Evolutionary conservation across 2,797 vertebrate genomes (phyloP).

Genomic region (Anomalospiza imberbis): DNA sequence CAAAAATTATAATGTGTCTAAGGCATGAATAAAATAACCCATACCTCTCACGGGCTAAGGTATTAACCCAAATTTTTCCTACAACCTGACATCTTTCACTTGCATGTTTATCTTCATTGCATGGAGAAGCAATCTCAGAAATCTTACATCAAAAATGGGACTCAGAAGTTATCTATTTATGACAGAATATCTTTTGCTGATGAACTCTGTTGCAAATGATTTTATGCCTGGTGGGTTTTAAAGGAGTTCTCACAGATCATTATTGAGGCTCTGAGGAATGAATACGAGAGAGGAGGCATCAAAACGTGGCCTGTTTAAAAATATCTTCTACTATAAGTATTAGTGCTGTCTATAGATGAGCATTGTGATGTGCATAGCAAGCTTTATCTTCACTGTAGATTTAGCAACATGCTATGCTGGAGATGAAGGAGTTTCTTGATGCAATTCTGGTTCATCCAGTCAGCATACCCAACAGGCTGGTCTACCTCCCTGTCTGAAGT

Average conservation of each 20-base stretch:
- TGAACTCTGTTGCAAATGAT: not conserved
- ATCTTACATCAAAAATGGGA: not conserved
- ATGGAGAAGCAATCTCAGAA: not conserved
- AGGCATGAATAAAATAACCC: not conserved
- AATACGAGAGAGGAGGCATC: not conserved
- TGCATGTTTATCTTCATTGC: not conserved
- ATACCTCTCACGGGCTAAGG: not conserved
- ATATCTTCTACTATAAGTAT: not conserved
- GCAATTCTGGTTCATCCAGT: not conserved
- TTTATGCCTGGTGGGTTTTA: slow-evolving; percentile 34
- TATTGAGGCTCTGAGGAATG: not conserved
- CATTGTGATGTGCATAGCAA: not conserved
- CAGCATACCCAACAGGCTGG: not conserved
- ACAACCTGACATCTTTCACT: not conserved
- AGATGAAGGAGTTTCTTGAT: not conserved
- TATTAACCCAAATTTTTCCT: not conserved
- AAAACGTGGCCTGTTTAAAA: not conserved
- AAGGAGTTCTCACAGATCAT: slow-evolving; percentile 1
- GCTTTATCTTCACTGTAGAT: not conserved
- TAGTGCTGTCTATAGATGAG: not conserved
- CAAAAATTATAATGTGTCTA: not conserved
- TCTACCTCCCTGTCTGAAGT: not conserved
- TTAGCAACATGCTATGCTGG: not conserved
- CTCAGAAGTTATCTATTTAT: slow-evolving; percentile 12
- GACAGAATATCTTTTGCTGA: not conserved